Base-by-base conservation (phyloP, 2,888 invertebrate genomes). In the Athrips mouffetella region DNA sequence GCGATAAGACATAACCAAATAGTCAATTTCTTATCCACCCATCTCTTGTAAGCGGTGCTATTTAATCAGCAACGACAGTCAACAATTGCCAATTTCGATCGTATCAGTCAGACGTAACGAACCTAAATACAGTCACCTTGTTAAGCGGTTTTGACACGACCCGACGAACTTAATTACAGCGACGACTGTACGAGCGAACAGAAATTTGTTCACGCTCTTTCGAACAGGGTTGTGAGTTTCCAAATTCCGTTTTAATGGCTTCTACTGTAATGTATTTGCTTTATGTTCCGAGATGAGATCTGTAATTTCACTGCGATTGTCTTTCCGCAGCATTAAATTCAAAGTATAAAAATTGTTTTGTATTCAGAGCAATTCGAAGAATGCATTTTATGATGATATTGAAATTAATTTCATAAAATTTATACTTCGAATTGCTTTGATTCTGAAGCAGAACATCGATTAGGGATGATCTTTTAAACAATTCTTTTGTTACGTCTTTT, bases 141-240 rank as follows among this genome's bases (percentile, higher is more conserved):
- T 63, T 61, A 66, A 64, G 57, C 51, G 35, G 18, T 35, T 35
- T 18, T 15, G 35, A 18, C n/a, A 18, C 35, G 35, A 18, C 63
- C 65, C 25, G 64, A 62, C 60, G 62, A 67, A 65, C 67, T 71
- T 73, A 72, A 72, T 73, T 70, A 68, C 56, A 48, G 53, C 55
- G 29, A 49, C 44, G 51, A 58, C 56, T 62, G 54, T 59, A 63
- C 55, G 30, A 51, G 47, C 47, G 16, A 35, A 42, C 37, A 30
- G 16, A 13, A 45, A 16, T 48, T 39, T 51, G 47, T 52, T 50
- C 41, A 45, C n/a, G 48, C 50, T 47, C 46, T 49, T 47, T 35
- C 18, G 35, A 7, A 33, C 3, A 35, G 18, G 16, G 18, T 18
- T 35, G 35, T 7, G 35, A 18, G 6, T 7, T 35, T 6, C 6